phyloP scores from a whole-genome alignment of 1,140 invertebrate species.

The Delia radicum region DNA sequence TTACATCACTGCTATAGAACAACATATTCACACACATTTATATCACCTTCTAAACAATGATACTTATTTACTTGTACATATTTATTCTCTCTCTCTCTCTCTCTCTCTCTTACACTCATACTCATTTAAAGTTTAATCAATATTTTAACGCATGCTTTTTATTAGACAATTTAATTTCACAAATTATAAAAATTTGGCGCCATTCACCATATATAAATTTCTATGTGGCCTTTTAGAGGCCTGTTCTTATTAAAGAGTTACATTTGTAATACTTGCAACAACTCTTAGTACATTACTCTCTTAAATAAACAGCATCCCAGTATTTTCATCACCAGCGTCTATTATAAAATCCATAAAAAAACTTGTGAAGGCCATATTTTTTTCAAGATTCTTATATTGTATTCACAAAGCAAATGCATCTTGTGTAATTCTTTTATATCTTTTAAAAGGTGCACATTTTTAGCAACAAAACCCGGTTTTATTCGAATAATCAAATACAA shows the following conservation, averaged over 20 bases:
- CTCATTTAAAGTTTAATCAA: too few species aligned
- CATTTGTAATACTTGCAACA: background rate
- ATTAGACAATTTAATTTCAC: background rate
- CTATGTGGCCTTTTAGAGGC: background rate
- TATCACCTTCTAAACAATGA: too few species aligned
- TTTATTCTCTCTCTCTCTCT: too few species aligned
- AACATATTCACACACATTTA: too few species aligned
- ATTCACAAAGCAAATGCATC: background rate
- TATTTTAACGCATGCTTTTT: background rate
- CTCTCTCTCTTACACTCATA: too few species aligned
- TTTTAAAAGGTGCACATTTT: too few species aligned
- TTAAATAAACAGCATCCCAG: background rate
- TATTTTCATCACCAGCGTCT: background rate
- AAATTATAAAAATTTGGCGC: constrained; percentile 3
- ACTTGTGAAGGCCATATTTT: background rate
- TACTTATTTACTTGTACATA: too few species aligned
- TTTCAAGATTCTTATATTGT: background rate
- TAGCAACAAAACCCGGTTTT: too few species aligned
- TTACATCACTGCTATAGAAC: too few species aligned
- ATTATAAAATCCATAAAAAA: background rate
- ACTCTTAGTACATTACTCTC: background rate
- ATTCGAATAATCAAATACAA: too few species aligned
- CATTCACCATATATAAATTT: background rate
- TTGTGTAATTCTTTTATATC: background rate
- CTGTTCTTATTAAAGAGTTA: background rate